These are phyloP conservation scores for Glaucomys volans DNA, from an alignment of 2,113 vertebrate species.

Conservation along the genomic window DNA sequence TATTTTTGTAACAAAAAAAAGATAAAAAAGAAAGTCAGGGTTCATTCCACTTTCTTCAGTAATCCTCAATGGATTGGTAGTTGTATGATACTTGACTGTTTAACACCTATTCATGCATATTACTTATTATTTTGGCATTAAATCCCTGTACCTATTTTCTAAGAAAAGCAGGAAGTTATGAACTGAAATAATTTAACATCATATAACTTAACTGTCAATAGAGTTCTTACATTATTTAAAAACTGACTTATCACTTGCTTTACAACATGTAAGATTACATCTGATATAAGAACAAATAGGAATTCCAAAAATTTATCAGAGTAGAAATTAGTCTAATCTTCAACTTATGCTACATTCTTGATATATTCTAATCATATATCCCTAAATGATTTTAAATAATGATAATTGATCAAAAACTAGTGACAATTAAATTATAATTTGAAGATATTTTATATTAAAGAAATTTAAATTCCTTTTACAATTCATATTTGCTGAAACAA, in stretches of 20 bases:
- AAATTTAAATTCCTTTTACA: neutral
- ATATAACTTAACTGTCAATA: neutral
- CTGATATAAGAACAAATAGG: neutral
- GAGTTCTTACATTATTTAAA: neutral
- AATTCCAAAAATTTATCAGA: neutral
- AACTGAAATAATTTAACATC: neutral
- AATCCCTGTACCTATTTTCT: neutral
- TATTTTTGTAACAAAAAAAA: too few species aligned
- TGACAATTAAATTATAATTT: slow-evolving; percentile 15
- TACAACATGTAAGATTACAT: neutral
- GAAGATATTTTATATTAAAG: neutral
- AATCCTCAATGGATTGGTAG: neutral
- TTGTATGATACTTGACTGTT: neutral
- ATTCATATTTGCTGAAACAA: neutral
- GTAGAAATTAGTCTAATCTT: neutral
- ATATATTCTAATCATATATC: neutral
- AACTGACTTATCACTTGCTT: neutral
- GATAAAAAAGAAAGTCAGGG: too few species aligned
- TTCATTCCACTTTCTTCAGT: neutral
- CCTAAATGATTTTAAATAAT: neutral
- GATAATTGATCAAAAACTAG: neutral
- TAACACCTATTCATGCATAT: neutral
- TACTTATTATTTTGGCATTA: neutral
- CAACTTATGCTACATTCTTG: neutral
- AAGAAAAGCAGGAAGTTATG: neutral